Conservation (phyloP, 2,888 invertebrate genomes). For the Phyto melanocephala region DNA sequence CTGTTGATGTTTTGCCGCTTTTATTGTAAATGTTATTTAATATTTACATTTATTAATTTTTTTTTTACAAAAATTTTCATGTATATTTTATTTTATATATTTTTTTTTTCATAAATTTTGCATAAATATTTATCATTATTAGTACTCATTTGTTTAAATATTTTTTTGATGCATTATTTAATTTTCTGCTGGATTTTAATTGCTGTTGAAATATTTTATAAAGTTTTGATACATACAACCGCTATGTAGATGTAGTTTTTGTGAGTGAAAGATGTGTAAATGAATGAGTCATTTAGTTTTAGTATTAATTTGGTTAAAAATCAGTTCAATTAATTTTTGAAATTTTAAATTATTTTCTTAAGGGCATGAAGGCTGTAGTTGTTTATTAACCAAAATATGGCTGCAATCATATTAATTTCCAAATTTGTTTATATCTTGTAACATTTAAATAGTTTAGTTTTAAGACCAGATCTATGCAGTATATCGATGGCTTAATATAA, state of each 20-base stretch:
- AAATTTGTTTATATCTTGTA: too few species aligned
- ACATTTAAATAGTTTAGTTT: too few species aligned
- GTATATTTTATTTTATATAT: neutral
- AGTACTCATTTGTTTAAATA: neutral
- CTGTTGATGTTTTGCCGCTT: neutral
- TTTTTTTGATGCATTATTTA: neutral
- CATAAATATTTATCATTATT: slow-evolving; percentile 1
- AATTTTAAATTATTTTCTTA: neutral
- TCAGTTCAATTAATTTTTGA: neutral
- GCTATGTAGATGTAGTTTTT: neutral
- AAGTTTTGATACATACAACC: neutral
- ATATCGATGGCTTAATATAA: too few species aligned
- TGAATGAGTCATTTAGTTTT: neutral
- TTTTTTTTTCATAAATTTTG: neutral
- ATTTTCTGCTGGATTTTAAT: neutral
- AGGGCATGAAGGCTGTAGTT: too few species aligned
- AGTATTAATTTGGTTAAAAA: neutral
- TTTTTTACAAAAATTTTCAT: slow-evolving; percentile 8
- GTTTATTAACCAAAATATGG: too few species aligned
- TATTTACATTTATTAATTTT: slow-evolving; percentile 27
- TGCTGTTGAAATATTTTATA: neutral
- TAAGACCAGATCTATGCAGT: too few species aligned
- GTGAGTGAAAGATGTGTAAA: neutral
- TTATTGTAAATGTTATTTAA: slow-evolving; percentile 1
- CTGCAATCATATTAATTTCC: too few species aligned